phyloP scores from a whole-genome alignment of 2,888 invertebrate species.

The Phytoseiulus persimilis region DNA sequence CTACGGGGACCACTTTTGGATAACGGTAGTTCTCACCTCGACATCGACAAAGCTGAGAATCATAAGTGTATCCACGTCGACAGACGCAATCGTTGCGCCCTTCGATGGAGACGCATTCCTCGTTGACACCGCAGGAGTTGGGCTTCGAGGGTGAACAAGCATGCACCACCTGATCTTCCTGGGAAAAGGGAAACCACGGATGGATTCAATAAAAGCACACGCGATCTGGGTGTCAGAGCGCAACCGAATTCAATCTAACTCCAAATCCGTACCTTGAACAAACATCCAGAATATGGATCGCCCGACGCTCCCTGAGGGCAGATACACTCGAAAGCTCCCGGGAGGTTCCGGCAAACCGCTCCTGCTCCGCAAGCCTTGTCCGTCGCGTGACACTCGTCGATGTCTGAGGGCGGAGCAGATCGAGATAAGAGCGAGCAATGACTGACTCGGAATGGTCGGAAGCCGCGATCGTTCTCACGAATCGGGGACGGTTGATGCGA shows the following conservation, averaged over 20 bases:
- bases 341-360: slow-evolving; percentile 78
- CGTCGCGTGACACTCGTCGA: slow-evolving; percentile 69
- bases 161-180: slow-evolving; percentile 31
- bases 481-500: too few relatives aligned
- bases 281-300: slow-evolving; percentile 46
- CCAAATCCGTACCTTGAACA: background rate
- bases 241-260: background rate
- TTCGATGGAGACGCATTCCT: slow-evolving; percentile 72
- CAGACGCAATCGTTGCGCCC: slow-evolving; percentile 79
- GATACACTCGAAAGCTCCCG: slow-evolving; percentile 74
- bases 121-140: slow-evolving; percentile 49
- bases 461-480: too few relatives aligned
- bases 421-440: background rate
- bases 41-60: slow-evolving; percentile 44
- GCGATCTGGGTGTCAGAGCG: slow-evolving; percentile 41
- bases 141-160: slow-evolving; percentile 42
- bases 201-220: slow-evolving; percentile 41
- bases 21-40: slow-evolving; percentile 44
- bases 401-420: slow-evolving; percentile 55
- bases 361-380: slow-evolving; percentile 69
- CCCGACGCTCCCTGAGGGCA: slow-evolving; percentile 62
- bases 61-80: slow-evolving; percentile 71
- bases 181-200: background rate
- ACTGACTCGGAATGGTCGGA: too few relatives aligned
- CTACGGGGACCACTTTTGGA: too few relatives aligned